These are phyloP conservation scores for Enteromius trimaculatus DNA, from an alignment of 2,797 vertebrate genomes.

Conservation along the genomic window DNA sequence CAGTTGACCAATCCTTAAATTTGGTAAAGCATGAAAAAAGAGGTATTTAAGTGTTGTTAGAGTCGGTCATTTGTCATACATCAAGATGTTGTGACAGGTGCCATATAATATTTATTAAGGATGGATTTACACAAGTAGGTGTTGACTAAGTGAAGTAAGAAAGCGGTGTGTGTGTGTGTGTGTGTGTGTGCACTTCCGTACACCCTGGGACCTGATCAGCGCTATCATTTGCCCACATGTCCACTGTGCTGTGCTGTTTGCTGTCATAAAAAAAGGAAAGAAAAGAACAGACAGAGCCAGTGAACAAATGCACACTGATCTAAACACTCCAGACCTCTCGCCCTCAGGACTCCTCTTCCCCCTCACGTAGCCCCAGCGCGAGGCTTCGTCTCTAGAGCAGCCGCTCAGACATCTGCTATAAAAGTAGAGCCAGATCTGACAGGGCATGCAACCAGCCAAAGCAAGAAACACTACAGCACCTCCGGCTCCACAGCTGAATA, in stretches of 20 bases:
- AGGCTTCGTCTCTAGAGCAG: conserved; percentile 49
- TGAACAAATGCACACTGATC: conserved; percentile 33
- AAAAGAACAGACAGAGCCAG: conserved; percentile 33
- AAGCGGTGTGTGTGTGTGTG: not conserved
- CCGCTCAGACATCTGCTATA: conserved; percentile 51
- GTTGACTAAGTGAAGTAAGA: conserved; percentile 26
- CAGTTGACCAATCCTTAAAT: not conserved
- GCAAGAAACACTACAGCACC: conserved; percentile 40
- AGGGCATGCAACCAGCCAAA: conserved; percentile 50
- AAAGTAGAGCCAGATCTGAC: conserved; percentile 48
- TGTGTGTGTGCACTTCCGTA: not conserved
- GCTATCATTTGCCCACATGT: conserved; percentile 52
- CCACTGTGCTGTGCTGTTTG: conserved; percentile 61
- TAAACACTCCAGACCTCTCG: conserved; percentile 38
- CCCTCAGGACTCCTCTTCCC: conserved; percentile 28
- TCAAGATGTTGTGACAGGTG: conserved; percentile 35
- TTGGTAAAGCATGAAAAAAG: conserved; percentile 1
- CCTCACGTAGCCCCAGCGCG: conserved; percentile 46
- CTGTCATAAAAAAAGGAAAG: conserved; percentile 41
- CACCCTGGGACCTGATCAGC: conserved; percentile 14
- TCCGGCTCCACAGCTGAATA: conserved; percentile 50
- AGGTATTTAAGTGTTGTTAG: not conserved
- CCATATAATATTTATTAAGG: conserved; percentile 15
- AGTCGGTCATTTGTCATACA: not conserved
- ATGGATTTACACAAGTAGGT: not conserved